Conservation (phyloP, 2,113 vertebrate species). For the Catharus minimus region DNA sequence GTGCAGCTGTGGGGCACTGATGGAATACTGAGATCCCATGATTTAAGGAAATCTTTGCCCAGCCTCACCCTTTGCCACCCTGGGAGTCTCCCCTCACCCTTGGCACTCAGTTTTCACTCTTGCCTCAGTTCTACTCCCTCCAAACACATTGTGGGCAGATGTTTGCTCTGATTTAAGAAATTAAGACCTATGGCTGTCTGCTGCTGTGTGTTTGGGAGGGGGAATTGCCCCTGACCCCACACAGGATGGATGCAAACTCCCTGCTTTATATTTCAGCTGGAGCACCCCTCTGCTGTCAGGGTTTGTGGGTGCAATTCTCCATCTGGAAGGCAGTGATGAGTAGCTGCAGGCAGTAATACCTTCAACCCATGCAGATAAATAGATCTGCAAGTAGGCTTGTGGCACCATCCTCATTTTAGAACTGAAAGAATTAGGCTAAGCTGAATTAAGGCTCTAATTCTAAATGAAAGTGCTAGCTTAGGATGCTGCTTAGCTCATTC, state of each 20-base stretch:
- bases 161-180: background rate
- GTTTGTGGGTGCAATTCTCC: background rate
- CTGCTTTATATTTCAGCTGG: background rate
- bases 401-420: conserved; percentile 50
- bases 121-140: background rate
- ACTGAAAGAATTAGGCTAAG: conserved; percentile 66
- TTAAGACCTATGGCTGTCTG: background rate
- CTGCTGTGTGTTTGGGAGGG: background rate
- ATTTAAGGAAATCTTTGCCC: background rate
- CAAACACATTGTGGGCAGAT: background rate
- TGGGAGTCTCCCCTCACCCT: background rate
- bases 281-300: background rate
- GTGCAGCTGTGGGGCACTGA: background rate
- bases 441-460: conserved; percentile 68
- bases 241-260: background rate
- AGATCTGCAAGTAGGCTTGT: conserved; percentile 47
- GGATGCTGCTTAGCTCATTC: conserved; percentile 46
- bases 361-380: conserved; percentile 3
- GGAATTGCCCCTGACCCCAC: background rate
- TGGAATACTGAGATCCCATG: background rate
- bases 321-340: background rate
- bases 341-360: conserved; percentile 37
- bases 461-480: conserved; percentile 59
- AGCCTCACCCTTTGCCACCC: background rate
- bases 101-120: background rate